Evolutionary conservation across 1,140 invertebrate species (phyloP), one percentile per base, ranked within the genome.

Genomic region (Drepana arcuata): DNA sequence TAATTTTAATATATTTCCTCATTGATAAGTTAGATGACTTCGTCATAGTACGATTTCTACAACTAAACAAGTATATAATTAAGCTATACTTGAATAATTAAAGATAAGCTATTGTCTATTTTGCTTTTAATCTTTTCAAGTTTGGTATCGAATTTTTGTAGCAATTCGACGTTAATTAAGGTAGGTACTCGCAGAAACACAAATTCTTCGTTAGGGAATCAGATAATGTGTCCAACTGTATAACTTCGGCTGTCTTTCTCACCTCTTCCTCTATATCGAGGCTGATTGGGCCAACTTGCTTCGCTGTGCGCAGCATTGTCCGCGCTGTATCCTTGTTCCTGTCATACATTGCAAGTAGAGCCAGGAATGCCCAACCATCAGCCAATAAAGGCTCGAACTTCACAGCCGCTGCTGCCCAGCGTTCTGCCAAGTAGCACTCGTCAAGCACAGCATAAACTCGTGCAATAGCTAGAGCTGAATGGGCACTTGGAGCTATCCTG

Each of bases 291-390:
- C 78, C 78, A 1, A 50, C 69, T 43, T 82, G 71, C 18, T 60
- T 61, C 1, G 74, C 71, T 6, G 74, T 75, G 10, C 73, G 69
- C 2, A 82, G 26, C 68, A 78, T 62, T 5, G 54, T 36, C 9
- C 62, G 47, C 0, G 71, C 74, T 41, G 62, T 72, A 7, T 75
- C 42, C 6, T 66, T 24, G 14, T 78, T 48, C 4, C 49, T 54
- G 23, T 72, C 52, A 13, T 50, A 41, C 55, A 74, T 60, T 9
- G 71, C 74, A 18, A 78, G 38, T 11, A 71, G 27, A 14, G 67
- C 63, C 40, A 82, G 43, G 30, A 71, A 42, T 9, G 73, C 73
- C 78, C 78, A 82, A 7, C 60, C 78, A 37, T 82, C 71, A 13
- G 74, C 55, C 9, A 79, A 44, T 9, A 62, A 34, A 1, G 74